Conservation (phyloP, 2,113 vertebrate genomes). For the Motacilla alba region DNA sequence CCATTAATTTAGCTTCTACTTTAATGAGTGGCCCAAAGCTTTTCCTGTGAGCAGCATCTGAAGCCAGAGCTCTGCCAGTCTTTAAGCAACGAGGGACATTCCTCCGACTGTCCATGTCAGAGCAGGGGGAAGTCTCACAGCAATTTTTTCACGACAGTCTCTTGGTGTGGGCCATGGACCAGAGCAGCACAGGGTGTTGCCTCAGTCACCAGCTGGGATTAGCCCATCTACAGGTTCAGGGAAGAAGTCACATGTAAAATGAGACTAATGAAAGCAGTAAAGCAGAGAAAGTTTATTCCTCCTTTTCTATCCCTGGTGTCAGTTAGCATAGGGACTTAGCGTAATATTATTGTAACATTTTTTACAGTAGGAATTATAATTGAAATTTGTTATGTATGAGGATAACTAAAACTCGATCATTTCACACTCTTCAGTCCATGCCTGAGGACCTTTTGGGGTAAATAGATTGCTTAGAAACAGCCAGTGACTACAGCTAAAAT, state of each 20-base stretch:
- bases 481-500: constrained; percentile 79
- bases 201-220: background rate
- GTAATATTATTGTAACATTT: constrained; percentile 72
- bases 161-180: background rate
- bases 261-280: constrained; percentile 19
- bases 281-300: constrained; percentile 46
- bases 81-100: background rate
- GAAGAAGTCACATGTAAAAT: background rate
- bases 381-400: constrained; percentile 79
- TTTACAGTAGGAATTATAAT: constrained; percentile 75
- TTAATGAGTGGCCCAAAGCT: constrained; percentile 14
- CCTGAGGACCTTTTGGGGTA: constrained; percentile 78
- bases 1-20: constrained; percentile 1
- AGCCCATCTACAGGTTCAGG: background rate
- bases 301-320: background rate
- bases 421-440: constrained; percentile 73
- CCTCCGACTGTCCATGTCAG: background rate
- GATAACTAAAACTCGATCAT: constrained; percentile 79
- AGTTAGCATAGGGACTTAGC: constrained; percentile 50
- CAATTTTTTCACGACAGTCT: fast-evolving
- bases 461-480: constrained; percentile 80
- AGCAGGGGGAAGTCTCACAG: background rate
- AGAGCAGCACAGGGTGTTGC: background rate
- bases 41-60: background rate
- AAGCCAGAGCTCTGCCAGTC: background rate